phyloP scores from a whole-genome alignment of 2,797 vertebrate genomes.

The Sphenopsis melanotis region DNA sequence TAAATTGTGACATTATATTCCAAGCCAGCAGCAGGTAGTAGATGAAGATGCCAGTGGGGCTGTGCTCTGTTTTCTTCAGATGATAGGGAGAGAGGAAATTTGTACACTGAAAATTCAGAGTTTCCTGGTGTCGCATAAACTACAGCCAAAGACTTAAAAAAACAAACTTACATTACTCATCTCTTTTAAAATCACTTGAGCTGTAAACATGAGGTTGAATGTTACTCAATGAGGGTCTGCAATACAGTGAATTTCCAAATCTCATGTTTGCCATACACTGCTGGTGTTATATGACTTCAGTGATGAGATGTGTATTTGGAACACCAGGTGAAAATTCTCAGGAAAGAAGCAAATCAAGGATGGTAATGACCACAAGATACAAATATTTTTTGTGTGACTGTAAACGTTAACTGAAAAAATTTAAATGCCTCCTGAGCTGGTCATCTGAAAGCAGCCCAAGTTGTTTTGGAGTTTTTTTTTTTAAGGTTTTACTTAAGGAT shows the following conservation, averaged over 20 bases:
- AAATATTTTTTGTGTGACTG: background rate
- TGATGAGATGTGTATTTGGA: background rate
- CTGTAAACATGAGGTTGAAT: background rate
- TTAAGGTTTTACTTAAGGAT: background rate
- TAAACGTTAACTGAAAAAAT: background rate
- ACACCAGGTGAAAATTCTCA: background rate
- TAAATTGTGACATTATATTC: background rate
- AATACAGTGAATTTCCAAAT: background rate
- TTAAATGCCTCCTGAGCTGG: background rate
- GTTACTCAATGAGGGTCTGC: background rate
- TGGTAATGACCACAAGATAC: background rate
- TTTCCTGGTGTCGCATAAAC: background rate
- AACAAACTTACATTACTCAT: background rate
- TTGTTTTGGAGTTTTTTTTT: background rate
- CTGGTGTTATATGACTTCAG: background rate
- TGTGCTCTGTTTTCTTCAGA: background rate
- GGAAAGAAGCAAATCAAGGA: background rate
- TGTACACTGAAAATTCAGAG: background rate
- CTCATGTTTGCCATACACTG: accelerated
- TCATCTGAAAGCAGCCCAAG: background rate
- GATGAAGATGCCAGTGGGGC: background rate
- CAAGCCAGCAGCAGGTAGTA: background rate
- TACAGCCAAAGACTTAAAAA: background rate
- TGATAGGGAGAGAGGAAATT: background rate
- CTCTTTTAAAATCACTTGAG: background rate